phyloP scores from a whole-genome alignment of 2,113 vertebrate species.

The Xerus inauris region DNA sequence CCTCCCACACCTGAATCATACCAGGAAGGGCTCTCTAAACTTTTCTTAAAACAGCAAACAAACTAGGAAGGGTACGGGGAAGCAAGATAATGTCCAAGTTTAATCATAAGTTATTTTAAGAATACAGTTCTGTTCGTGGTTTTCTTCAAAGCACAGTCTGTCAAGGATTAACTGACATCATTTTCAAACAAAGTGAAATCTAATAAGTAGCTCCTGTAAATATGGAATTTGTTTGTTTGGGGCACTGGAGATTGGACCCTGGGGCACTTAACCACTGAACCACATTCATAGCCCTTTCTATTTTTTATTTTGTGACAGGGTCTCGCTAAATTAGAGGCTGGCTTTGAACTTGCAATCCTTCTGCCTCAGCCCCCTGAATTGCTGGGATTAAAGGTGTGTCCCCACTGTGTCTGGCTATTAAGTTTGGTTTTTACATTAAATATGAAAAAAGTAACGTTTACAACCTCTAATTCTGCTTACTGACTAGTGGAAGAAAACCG shows the following conservation, averaged over 20 bases:
- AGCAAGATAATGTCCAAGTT: background rate
- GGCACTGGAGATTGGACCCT: no score
- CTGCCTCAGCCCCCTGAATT: no score
- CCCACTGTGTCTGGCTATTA: no score
- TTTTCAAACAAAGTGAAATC: conserved; percentile 43
- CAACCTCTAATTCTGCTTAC: background rate
- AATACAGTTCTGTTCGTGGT: background rate
- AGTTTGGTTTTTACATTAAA: background rate
- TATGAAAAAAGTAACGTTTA: background rate
- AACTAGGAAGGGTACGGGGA: background rate
- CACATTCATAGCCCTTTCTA: no score
- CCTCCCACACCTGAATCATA: background rate
- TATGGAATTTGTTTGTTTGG: no score
- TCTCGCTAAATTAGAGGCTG: no score
- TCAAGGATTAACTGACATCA: background rate
- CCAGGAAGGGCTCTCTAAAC: background rate
- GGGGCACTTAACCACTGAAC: no score
- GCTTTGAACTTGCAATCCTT: no score
- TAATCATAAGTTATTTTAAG: background rate
- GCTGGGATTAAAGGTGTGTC: no score
- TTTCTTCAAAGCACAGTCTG: background rate
- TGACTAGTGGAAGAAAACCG: background rate
- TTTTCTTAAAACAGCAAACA: background rate
- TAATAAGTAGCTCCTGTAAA: background rate
- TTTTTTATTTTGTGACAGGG: no score